Percentiles rank a stretch among this genome's conserved stretches.
Evolutionary conservation across 2,113 vertebrate genomes (phyloP).

Genomic region (Acrocephalus kingi): DNA sequence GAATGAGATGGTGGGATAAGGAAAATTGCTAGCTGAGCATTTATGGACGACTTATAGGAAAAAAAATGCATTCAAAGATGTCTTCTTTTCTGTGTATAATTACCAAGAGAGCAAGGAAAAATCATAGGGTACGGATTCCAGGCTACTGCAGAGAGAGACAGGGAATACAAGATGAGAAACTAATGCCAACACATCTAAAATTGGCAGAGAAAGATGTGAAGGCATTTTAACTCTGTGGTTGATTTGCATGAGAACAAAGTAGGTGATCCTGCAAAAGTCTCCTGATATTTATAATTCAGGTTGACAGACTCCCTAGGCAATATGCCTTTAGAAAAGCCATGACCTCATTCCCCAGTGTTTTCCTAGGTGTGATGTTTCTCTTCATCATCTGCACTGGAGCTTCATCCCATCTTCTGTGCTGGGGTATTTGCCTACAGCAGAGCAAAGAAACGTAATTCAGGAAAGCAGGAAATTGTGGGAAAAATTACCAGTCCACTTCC

Average conservation of each 20-base stretch:
- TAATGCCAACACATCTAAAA: neutral
- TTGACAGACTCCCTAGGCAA: neutral
- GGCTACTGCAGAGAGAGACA: neutral
- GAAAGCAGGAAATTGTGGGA: neutral
- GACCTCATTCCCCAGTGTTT: neutral
- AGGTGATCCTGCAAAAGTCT: neutral
- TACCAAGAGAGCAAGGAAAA: neutral
- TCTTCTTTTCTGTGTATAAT: neutral
- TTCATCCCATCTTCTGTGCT: neutral
- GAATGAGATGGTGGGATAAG: neutral
- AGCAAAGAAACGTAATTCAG: neutral
- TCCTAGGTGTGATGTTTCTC: neutral
- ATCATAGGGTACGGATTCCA: neutral
- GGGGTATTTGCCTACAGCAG: neutral
- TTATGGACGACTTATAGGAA: neutral
- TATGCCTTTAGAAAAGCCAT: neutral
- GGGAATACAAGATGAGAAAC: neutral
- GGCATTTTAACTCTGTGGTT: neutral
- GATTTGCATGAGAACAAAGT: neutral
- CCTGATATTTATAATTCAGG: neutral
- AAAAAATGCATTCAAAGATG: neutral
- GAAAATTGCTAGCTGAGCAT: neutral
- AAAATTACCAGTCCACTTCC: neutral
- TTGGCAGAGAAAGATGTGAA: neutral
- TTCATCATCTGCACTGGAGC: neutral